Conservation (phyloP, 1,140 invertebrate genomes). For the Polypedilum pembai region DNA sequence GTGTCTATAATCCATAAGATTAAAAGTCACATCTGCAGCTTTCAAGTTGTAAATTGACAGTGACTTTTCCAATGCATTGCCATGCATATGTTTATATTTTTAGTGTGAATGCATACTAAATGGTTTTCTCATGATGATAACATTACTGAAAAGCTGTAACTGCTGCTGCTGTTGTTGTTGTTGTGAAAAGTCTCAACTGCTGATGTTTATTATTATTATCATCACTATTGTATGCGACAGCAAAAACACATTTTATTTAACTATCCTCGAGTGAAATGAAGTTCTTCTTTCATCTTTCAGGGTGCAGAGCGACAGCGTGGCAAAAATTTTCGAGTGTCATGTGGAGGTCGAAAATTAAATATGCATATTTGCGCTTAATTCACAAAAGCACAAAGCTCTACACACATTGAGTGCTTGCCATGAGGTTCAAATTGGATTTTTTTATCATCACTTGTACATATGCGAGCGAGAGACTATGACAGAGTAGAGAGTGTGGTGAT, state of each 20-base stretch:
- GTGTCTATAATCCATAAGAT: no score
- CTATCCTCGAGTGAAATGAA: background rate
- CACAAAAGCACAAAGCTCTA: conserved; percentile 16
- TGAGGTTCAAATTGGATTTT: conserved; percentile 16
- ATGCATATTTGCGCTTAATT: conserved; percentile 19
- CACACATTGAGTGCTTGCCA: conserved; percentile 2
- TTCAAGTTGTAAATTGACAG: no score
- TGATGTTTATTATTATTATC: no score
- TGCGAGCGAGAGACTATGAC: no score
- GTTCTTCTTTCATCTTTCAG: background rate
- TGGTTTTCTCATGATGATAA: background rate
- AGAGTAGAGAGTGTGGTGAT: no score
- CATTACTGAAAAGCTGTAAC: no score
- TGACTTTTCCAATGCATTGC: no score
- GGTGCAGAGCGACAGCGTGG: background rate
- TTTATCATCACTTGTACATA: background rate
- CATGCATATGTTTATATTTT: no score
- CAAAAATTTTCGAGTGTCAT: conserved; percentile 18
- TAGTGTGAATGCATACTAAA: background rate
- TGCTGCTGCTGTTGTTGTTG: background rate
- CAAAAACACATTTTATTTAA: conserved; percentile 11
- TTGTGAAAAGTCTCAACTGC: background rate
- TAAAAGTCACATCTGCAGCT: no score
- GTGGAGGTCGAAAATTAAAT: conserved; percentile 24
- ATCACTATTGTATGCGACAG: background rate